phyloP scores from a whole-genome alignment of 2,113 vertebrate genomes.

The Colistium nudipinnis region DNA sequence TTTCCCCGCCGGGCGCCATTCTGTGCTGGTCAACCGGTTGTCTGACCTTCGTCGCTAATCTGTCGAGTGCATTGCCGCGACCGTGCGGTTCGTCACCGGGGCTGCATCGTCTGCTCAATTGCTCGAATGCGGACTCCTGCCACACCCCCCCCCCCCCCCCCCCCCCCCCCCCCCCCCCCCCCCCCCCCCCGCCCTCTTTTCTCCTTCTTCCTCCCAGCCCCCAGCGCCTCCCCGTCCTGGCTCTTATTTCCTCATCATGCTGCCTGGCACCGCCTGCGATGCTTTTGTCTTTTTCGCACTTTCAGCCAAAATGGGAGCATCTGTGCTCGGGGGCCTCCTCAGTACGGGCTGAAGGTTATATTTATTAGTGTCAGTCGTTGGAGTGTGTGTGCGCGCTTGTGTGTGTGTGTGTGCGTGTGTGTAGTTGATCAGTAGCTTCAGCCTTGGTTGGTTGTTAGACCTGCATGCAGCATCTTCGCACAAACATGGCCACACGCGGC shows the following conservation, averaged over 20 bases:
- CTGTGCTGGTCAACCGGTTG: slow-evolving; percentile 9
- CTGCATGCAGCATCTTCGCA: too few species aligned
- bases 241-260: slow-evolving; percentile 65
- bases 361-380: slow-evolving; percentile 54
- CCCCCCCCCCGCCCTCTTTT: slow-evolving; percentile 14
- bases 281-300: slow-evolving; percentile 54
- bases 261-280: slow-evolving; percentile 43
- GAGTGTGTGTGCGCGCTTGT: slow-evolving; percentile 41
- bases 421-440: neutral
- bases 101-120: slow-evolving; percentile 40
- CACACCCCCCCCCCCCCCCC: neutral
- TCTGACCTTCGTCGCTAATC: slow-evolving; percentile 56
- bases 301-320: slow-evolving; percentile 63
- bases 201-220: neutral
- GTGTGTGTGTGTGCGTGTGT: slow-evolving; percentile 3
- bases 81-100: slow-evolving; percentile 39
- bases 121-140: slow-evolving; percentile 17
- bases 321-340: slow-evolving; percentile 38
- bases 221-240: slow-evolving; percentile 33
- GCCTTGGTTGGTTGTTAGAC: too few species aligned
- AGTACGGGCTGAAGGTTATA: slow-evolving; percentile 51
- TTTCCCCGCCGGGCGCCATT: neutral
- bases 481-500: too few species aligned
- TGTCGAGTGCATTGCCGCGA: slow-evolving; percentile 46
- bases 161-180: neutral